Evolutionary conservation across 2,888 invertebrate genomes (phyloP).

Genomic region (Germaria angustata): DNA sequence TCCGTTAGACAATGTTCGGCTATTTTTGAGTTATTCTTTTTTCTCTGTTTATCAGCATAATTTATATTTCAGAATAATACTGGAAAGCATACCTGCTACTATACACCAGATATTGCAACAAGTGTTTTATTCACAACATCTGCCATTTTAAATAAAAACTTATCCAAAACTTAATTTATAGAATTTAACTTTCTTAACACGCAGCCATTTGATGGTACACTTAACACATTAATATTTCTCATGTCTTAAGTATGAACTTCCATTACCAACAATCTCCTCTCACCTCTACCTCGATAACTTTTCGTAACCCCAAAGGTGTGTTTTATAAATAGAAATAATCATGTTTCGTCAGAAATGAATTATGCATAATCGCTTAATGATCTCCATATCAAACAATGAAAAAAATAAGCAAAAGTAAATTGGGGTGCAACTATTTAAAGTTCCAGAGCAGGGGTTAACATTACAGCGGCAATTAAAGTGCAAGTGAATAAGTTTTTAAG

Average conservation of each 20-base stretch:
- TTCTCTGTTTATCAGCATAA: no score
- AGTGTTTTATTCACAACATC: no score
- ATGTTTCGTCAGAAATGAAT: background rate
- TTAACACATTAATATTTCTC: background rate
- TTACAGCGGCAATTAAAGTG: slow-evolving; percentile 23
- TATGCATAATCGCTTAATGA: slow-evolving; percentile 3
- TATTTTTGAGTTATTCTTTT: no score
- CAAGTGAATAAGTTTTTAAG: background rate
- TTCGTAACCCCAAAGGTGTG: slow-evolving; percentile 4
- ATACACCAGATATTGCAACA: no score
- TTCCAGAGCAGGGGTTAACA: slow-evolving; percentile 34
- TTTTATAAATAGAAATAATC: background rate
- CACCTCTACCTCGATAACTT: slow-evolving; percentile 15
- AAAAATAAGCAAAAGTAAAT: slow-evolving; percentile 10
- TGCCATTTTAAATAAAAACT: no score
- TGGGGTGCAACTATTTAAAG: slow-evolving; percentile 3
- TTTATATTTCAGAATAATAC: no score
- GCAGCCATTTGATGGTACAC: background rate
- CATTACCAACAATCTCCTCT: background rate
- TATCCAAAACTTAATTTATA: no score
- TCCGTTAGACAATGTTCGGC: no score
- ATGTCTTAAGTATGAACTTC: background rate
- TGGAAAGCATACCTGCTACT: no score
- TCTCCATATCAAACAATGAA: background rate
- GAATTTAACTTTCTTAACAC: no score